These are phyloP conservation scores for Leptarthrus brevirostris DNA, from an alignment of 2,888 invertebrate genomes.

Conservation along the genomic window DNA sequence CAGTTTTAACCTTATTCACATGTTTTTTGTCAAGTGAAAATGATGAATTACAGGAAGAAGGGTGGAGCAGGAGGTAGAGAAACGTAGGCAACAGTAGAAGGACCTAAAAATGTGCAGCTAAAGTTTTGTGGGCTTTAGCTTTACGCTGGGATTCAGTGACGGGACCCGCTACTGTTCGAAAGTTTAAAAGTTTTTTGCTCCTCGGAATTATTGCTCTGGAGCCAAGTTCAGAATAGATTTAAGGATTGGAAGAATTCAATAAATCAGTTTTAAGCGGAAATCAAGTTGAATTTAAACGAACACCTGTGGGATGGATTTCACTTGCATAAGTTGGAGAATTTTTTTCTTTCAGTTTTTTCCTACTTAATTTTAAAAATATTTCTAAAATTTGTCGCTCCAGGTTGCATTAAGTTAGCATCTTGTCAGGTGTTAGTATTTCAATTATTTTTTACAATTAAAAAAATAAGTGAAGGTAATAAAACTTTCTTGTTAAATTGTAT, in stretches of 20 bases:
- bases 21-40: conserved; percentile 34
- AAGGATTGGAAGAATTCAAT: conserved; percentile 10
- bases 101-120: too few relatives aligned
- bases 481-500: too few relatives aligned
- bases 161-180: not conserved
- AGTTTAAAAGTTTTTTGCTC: conserved; percentile 29
- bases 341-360: too few relatives aligned
- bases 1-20: conserved; percentile 37
- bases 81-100: too few relatives aligned
- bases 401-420: too few relatives aligned
- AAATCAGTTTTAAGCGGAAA: conserved; percentile 23
- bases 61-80: too few relatives aligned
- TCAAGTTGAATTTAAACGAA: conserved; percentile 10
- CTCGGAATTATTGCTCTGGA: not conserved
- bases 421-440: too few relatives aligned
- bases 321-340: too few relatives aligned
- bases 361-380: too few relatives aligned
- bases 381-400: too few relatives aligned
- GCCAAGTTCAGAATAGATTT: conserved; percentile 9
- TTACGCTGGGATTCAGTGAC: not conserved
- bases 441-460: too few relatives aligned
- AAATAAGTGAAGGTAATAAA: too few relatives aligned
- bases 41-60: conserved; percentile 28
- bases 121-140: conserved; percentile 1
- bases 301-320: conserved; percentile 22